Conservation (phyloP, 2,797 vertebrate species). For the Gymnothorax javanicus region DNA sequence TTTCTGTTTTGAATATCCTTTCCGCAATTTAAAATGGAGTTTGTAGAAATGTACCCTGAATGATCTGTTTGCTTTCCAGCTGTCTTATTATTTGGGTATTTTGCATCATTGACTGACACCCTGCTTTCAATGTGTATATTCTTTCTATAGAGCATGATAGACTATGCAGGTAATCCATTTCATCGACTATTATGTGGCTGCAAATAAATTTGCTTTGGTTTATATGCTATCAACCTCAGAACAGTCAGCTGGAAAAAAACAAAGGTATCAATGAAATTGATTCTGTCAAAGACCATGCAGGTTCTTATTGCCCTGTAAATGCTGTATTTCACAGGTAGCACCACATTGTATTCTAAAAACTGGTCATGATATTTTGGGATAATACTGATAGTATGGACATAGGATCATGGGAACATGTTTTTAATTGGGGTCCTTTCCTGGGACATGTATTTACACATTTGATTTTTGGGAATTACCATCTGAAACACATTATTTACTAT, state of each 20-base stretch:
- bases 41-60: not conserved
- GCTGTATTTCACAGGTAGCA: not conserved
- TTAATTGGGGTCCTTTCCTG: no score
- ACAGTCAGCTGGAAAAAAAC: not conserved
- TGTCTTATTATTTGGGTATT: not conserved
- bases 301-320: not conserved
- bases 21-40: not conserved
- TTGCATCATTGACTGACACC: not conserved
- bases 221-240: not conserved
- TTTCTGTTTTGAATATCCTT: not conserved
- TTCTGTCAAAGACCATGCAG: not conserved
- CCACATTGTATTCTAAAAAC: not conserved
- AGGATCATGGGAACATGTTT: not conserved
- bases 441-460: no score
- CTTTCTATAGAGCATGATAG: not conserved
- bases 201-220: not conserved
- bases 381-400: not conserved
- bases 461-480: no score
- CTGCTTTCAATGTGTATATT: slow-evolving; percentile 15
- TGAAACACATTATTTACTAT: no score
- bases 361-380: not conserved
- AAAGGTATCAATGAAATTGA: slow-evolving; percentile 19
- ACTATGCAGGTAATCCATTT: not conserved
- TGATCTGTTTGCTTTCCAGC: not conserved
- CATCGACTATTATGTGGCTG: not conserved